Evolutionary conservation across 2,113 vertebrate genomes (phyloP).

Genomic region (Hemiprocne comata): DNA sequence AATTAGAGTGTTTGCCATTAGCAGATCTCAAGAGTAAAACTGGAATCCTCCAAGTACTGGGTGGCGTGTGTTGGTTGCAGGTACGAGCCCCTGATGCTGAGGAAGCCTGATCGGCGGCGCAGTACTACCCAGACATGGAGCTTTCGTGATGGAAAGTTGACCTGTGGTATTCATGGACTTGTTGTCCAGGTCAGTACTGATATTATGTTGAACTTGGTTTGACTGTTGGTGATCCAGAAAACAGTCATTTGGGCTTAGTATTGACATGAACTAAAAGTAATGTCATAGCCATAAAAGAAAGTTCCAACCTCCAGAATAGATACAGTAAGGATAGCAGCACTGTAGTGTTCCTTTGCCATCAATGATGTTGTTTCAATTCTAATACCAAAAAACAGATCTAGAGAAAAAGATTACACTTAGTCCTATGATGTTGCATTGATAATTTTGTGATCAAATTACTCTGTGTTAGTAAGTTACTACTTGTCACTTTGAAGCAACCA

Average conservation of each 20-base stretch:
- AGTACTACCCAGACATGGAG: conserved; percentile 96
- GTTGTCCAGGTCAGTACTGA: conserved; percentile 87
- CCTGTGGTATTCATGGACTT: conserved; percentile 89
- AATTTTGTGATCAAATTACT: neutral
- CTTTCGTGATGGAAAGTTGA: conserved; percentile 89
- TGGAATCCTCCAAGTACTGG: neutral
- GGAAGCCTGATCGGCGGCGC: conserved; percentile 88
- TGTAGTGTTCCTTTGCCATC: neutral
- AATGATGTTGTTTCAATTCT: neutral
- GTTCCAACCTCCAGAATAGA: neutral
- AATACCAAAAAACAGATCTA: neutral
- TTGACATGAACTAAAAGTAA: neutral
- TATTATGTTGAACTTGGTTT: accelerated
- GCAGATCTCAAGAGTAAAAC: neutral
- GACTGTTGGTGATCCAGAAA: neutral
- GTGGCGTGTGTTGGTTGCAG: conserved; percentile 61
- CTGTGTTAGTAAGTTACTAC: neutral
- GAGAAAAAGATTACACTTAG: neutral
- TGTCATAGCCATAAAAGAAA: neutral
- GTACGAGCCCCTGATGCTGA: conserved; percentile 92
- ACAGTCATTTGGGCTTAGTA: neutral
- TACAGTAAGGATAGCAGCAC: neutral
- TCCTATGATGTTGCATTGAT: neutral
- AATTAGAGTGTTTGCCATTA: neutral
- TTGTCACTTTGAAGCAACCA: neutral